Evolutionary conservation across 2,888 invertebrate species (phyloP).

Genomic region (Aleiodes alternator): DNA sequence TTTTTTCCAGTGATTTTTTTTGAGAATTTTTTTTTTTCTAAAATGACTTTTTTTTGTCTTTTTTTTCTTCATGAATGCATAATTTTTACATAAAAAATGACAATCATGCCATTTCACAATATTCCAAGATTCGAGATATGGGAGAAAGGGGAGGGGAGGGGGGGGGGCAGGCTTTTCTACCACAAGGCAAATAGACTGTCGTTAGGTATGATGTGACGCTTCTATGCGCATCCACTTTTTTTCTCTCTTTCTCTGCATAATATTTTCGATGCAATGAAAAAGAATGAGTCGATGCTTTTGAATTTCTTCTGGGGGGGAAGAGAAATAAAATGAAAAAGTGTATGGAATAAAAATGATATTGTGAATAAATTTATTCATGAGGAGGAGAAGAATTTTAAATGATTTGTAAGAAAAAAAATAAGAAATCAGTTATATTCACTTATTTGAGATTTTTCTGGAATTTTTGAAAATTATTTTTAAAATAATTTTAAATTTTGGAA

Average conservation of each 20-base stretch:
- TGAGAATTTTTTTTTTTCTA: too few species aligned
- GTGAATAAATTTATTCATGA: neutral
- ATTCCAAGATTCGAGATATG: neutral
- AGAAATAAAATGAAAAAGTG: neutral
- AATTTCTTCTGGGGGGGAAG: neutral
- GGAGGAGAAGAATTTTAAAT: neutral
- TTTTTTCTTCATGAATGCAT: slow-evolving; percentile 50
- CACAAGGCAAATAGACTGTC: too few species aligned
- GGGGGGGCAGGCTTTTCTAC: too few species aligned
- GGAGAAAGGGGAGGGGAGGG: too few species aligned
- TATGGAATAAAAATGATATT: neutral
- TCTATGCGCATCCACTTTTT: slow-evolving; percentile 1
- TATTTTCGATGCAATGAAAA: slow-evolving; percentile 52
- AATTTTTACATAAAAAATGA: slow-evolving; percentile 58
- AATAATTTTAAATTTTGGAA: too few species aligned
- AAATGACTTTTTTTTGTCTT: too few species aligned
- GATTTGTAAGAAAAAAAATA: too few species aligned
- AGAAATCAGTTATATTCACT: too few species aligned
- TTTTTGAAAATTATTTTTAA: too few species aligned
- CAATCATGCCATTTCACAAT: slow-evolving; percentile 45
- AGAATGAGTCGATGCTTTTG: slow-evolving; percentile 44
- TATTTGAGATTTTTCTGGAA: too few species aligned
- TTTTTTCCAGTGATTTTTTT: neutral
- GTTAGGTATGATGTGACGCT: neutral
- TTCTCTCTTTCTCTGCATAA: slow-evolving; percentile 46